These are phyloP conservation scores for Gnathonemus longibarbis DNA, from an alignment of 2,113 vertebrate species.

Conservation along the genomic window DNA sequence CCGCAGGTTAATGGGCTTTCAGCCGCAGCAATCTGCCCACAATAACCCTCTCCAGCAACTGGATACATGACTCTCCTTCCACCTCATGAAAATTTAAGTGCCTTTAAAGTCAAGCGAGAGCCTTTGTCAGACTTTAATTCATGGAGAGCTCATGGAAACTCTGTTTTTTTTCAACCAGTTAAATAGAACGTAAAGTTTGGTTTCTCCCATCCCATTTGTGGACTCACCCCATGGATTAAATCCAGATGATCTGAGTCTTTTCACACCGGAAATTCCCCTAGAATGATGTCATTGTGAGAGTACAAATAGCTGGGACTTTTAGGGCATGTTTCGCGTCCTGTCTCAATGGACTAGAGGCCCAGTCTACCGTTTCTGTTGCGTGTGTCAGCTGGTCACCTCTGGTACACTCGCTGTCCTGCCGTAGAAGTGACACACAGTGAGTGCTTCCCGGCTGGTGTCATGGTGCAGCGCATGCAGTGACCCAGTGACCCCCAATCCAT, in stretches of 20 bases:
- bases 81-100: constrained; percentile 1
- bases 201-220: neutral
- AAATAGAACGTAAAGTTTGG: neutral
- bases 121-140: neutral
- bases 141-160: neutral
- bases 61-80: neutral
- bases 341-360: neutral
- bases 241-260: neutral
- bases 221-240: neutral
- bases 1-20: too few relatives aligned
- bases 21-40: neutral
- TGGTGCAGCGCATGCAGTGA: neutral
- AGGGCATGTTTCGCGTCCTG: neutral
- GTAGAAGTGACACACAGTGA: neutral
- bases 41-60: neutral
- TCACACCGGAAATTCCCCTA: neutral
- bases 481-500: neutral
- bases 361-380: neutral
- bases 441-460: neutral
- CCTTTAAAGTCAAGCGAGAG: neutral
- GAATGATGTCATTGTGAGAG: neutral
- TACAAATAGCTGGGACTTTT: neutral
- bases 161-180: neutral
- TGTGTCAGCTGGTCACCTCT: neutral
- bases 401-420: neutral